Base-by-base conservation (phyloP, 2,113 vertebrate species). In the Ia io region DNA sequence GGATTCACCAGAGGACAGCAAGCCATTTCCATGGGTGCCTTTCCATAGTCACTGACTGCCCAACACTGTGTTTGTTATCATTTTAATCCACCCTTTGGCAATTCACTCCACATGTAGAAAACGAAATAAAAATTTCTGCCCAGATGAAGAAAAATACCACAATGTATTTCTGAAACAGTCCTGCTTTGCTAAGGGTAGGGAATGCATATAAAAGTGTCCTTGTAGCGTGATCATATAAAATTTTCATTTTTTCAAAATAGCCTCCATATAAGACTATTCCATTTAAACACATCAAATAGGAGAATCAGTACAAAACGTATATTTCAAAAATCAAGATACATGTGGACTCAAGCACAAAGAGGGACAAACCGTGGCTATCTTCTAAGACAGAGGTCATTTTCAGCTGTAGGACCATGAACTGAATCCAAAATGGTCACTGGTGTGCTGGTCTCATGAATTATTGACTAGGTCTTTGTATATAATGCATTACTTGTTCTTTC, bases 361-460 rank as follows among this genome's bases (percentile, higher is more conserved):
- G 28, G 3, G 35, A n/a, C 22, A 59, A 69, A 59, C 4, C 3
- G 35, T 23, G 83, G 63, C 23, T 12, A 6, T 35, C 32, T 76
- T 88, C 73, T 73, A 79, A 85, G 35, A 71, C 13, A 90, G 90
- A 80, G 56, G 40, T 71, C 65, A 61, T 47, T 94, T 74, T 82
- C 23, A 67, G 40, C 56, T 32, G 30, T 42, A 80, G 47, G 1
- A 12, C 74, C 17, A 77, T 7, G 35, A 84, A 56, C 78, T 30
- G 44, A 88, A 80, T 95, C 70, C 80, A n/a, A 67, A 90, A 76
- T 7, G 17, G 83, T 23, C 84, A 77, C 86, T 70, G n/a, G 85
- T n/a, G 5, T 69, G 40, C 10, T 44, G 74, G 59, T 71, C 71
- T 87, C 77, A 56, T 97, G 87, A 92, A 97, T 94, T 94, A 97